Base-by-base conservation (phyloP, 2,113 vertebrate genomes). In the Silurus asotus region DNA sequence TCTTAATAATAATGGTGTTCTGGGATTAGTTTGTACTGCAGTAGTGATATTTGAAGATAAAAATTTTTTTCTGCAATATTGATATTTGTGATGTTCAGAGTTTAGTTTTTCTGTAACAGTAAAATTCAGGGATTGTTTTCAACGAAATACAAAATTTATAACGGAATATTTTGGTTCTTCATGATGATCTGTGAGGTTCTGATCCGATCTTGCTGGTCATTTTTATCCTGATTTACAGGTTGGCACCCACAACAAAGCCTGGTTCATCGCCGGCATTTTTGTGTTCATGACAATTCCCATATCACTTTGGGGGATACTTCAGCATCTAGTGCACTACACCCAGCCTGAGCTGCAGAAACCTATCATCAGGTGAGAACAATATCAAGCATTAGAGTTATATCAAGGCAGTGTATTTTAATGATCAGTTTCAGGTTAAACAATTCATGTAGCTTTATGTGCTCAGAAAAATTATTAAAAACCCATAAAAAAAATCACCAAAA, bases 181-280 rank as follows among this genome's bases (percentile, higher is more conserved):
- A 45, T 45, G 37, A 70, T 70, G 67, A 7, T 45, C 69, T 74
- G 45, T 49, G 6, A 53, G 14, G 74, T 4, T 74, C 49, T 14
- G 49, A 19, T 69, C 6, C 84, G 37, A 49, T 82, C 6, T 4
- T 61, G 28, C 84, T 88, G 80, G 88, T 7, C 65, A 5, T 69
- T 89, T 45, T 53, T n/a, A 7, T 67, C 3, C 17, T 20, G 85
- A 90, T 83, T 58, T 87, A 61, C 85, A 99, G 98, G 96, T 97
- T 89, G 95, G 96, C 85, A 96, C 96, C 76, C 97, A 97, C 88
- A 98, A 96, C 79, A 98, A 98, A 92, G 97, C 98, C 64, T 99
- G 97, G 98, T 99, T 99, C 92, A 98, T 99, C 0, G 98, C 98
- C 78, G 97, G 97, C 25, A 97, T 99, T 91, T 99, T 99, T 92